Percentiles rank a stretch among this genome's conserved stretches.
Conservation (phyloP, 2,888 invertebrate genomes). For the Cancer borealis region DNA sequence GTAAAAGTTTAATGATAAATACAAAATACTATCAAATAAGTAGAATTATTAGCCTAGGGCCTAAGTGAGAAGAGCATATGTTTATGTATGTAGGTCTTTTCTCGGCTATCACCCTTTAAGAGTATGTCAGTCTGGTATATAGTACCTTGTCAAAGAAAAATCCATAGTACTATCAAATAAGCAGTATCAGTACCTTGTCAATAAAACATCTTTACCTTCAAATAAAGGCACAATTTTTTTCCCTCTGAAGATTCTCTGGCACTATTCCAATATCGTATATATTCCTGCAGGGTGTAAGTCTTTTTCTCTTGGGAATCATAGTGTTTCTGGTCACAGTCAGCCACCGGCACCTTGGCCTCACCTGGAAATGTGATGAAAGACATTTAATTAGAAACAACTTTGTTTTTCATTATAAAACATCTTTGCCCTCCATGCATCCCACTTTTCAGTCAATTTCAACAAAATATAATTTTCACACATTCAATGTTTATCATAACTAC, state of each 20-base stretch:
- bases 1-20: too few relatives aligned
- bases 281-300: slow-evolving; percentile 86
- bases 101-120: too few relatives aligned
- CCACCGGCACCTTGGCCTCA: slow-evolving; percentile 86
- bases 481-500: too few relatives aligned
- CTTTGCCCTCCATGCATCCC: background rate
- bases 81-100: too few relatives aligned
- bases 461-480: too few relatives aligned
- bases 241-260: slow-evolving; percentile 78
- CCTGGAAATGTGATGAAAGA: slow-evolving; percentile 79
- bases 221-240: slow-evolving; percentile 84
- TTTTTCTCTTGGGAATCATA: slow-evolving; percentile 88
- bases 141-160: too few relatives aligned
- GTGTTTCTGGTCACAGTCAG: slow-evolving; percentile 87
- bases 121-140: too few relatives aligned
- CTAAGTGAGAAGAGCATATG: too few relatives aligned
- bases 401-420: background rate
- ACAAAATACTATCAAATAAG: too few relatives aligned
- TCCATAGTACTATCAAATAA: background rate
- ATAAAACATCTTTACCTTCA: slow-evolving; percentile 83
- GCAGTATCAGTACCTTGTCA: background rate
- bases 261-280: slow-evolving; percentile 86
- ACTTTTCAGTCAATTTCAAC: too few relatives aligned
- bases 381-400: background rate
- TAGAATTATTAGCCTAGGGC: too few relatives aligned